These are phyloP conservation scores for Dallia pectoralis DNA, from an alignment of 2,797 vertebrate species.

Conservation along the genomic window DNA sequence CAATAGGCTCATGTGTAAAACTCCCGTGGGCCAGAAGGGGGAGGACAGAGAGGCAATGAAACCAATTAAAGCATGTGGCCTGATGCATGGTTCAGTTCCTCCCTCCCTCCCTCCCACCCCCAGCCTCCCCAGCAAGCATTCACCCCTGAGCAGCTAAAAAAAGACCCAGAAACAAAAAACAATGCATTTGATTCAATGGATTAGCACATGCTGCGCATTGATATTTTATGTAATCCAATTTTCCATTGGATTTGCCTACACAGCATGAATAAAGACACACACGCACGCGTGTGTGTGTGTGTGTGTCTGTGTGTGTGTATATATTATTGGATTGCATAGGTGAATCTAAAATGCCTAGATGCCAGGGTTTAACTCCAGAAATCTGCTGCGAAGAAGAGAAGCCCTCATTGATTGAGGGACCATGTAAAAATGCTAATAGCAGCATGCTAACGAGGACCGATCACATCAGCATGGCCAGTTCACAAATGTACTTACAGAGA, in stretches of 20 bases:
- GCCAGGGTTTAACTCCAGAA: too few species aligned
- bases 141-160: conserved; percentile 14
- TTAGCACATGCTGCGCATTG: conserved; percentile 36
- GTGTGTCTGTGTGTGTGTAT: too few species aligned
- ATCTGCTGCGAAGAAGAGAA: too few species aligned
- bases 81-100: not conserved
- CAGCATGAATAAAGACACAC: conserved; percentile 17
- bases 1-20: not conserved
- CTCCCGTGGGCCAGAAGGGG: not conserved
- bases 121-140: conserved; percentile 1
- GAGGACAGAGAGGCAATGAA: not conserved
- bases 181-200: conserved; percentile 52
- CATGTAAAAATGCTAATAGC: too few species aligned
- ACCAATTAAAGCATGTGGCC: conserved; percentile 2
- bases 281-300: too few species aligned
- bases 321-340: too few species aligned
- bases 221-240: conserved; percentile 69
- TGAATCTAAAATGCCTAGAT: too few species aligned
- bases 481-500: too few species aligned
- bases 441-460: too few species aligned
- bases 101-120: not conserved
- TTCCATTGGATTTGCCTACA: conserved; percentile 57
- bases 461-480: too few species aligned
- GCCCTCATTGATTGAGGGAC: too few species aligned
- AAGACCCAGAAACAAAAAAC: conserved; percentile 15